phyloP scores from a whole-genome alignment of 1,140 invertebrate species.

The Achroia grisella region DNA sequence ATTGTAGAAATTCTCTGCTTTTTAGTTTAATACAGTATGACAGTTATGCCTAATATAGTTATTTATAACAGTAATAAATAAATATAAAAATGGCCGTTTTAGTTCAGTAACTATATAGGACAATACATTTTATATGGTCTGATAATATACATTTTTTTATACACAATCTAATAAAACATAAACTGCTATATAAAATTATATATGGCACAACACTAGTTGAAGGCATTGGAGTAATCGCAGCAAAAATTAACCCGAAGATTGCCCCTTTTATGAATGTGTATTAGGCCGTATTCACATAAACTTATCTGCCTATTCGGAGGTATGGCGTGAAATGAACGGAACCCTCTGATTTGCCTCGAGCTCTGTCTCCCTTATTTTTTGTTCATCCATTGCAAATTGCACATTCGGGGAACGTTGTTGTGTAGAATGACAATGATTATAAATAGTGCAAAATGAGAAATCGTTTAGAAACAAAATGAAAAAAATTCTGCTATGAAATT shows the following conservation, averaged over 20 bases:
- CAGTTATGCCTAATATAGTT: too few relatives aligned
- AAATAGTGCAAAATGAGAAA: neutral
- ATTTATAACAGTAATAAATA: too few relatives aligned
- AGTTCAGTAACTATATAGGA: too few relatives aligned
- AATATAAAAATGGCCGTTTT: too few relatives aligned
- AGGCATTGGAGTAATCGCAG: constrained; percentile 18
- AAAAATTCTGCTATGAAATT: too few relatives aligned
- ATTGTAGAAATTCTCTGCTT: too few relatives aligned
- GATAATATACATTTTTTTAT: too few relatives aligned
- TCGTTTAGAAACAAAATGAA: too few relatives aligned
- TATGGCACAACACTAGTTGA: constrained; percentile 10
- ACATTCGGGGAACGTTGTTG: constrained; percentile 22
- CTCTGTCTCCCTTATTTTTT: constrained; percentile 46
- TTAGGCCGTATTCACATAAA: constrained; percentile 28
- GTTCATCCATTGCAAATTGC: constrained; percentile 42
- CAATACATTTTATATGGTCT: too few relatives aligned
- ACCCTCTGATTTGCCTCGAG: constrained; percentile 21
- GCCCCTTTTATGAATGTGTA: constrained; percentile 31
- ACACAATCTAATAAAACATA: too few relatives aligned
- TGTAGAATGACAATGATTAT: constrained; percentile 11
- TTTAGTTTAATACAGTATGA: too few relatives aligned
- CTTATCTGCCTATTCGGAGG: constrained; percentile 22
- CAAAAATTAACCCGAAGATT: constrained; percentile 44
- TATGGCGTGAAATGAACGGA: constrained; percentile 30
- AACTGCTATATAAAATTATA: neutral